Percentiles rank a stretch among this genome's conserved stretches.
phyloP scores from a whole-genome alignment of 2,113 vertebrate genomes.

The Alethe castanea region DNA sequence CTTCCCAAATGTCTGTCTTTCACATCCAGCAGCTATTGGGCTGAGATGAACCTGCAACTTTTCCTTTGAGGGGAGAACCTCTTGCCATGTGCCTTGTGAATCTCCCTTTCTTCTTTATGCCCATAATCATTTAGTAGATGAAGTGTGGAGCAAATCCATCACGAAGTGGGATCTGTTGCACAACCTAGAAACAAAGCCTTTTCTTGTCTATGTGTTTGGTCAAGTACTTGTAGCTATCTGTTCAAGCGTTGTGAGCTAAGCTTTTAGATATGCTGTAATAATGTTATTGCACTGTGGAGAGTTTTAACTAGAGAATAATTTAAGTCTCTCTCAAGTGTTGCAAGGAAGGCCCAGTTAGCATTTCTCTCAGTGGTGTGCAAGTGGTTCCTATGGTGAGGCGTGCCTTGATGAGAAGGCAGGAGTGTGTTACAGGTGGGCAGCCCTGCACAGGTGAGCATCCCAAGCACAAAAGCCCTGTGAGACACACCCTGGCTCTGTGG shows the following conservation, averaged over 20 bases:
- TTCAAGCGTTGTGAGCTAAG: neutral
- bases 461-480: neutral
- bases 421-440: neutral
- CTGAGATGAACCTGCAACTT: neutral
- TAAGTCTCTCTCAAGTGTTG: neutral
- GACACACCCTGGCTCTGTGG: accelerated
- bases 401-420: neutral
- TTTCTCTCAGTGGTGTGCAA: neutral
- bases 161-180: neutral
- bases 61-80: neutral
- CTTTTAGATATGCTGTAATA: neutral
- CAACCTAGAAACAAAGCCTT: neutral
- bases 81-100: neutral
- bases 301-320: neutral
- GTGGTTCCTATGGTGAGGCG: accelerated
- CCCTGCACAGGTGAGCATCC: no score
- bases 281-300: neutral
- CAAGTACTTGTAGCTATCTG: neutral
- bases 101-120: neutral
- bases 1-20: neutral
- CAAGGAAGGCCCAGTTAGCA: neutral
- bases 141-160: neutral
- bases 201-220: neutral
- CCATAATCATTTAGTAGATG: neutral
- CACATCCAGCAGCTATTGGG: neutral